phyloP scores from a whole-genome alignment of 2,797 vertebrate species.

The Buphagus erythrorhynchus region DNA sequence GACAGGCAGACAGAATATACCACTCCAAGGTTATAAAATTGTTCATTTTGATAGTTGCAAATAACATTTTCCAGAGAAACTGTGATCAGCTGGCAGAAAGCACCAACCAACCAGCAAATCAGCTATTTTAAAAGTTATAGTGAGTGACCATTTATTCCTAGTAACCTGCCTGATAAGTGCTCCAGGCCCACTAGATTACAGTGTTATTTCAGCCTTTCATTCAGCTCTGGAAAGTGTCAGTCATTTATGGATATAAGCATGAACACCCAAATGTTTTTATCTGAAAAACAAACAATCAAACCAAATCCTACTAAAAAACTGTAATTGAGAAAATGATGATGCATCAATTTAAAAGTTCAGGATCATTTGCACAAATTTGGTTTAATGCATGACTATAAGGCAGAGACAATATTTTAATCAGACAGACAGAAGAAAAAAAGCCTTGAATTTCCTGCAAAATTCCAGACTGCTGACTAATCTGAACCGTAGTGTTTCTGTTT shows the following conservation, averaged over 20 bases:
- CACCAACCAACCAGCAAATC: background rate
- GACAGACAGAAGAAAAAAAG: background rate
- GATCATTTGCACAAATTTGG: background rate
- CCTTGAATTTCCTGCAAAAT: background rate
- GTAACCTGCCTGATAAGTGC: background rate
- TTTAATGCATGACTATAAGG: background rate
- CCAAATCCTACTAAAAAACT: background rate
- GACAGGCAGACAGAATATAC: background rate
- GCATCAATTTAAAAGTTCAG: background rate
- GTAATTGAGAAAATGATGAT: background rate
- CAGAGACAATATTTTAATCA: background rate
- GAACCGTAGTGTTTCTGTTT: background rate
- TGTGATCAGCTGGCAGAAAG: background rate
- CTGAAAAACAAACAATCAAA: background rate
- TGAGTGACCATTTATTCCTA: background rate
- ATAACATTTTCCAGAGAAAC: background rate
- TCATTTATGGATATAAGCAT: background rate
- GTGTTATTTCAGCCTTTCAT: background rate
- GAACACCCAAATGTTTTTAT: background rate
- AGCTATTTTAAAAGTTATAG: background rate
- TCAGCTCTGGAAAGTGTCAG: background rate
- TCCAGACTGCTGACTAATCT: background rate
- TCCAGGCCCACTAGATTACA: background rate
- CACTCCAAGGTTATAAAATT: background rate
- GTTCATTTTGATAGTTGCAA: background rate